These are phyloP conservation scores for Nemotelus nigrinus DNA, from an alignment of 2,888 invertebrate species.

Conservation along the genomic window DNA sequence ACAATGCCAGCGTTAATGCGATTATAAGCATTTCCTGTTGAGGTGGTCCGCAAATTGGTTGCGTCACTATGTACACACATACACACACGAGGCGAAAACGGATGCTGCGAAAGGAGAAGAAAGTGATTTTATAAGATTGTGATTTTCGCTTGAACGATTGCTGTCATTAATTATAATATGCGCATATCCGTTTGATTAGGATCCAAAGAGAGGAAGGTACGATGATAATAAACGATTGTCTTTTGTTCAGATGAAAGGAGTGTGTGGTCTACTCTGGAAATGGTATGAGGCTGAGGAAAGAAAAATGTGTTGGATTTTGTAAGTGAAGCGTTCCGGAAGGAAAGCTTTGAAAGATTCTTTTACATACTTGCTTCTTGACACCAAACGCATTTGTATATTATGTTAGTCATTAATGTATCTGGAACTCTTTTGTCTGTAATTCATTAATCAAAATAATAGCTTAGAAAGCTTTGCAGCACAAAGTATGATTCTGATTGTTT, in stretches of 20 bases:
- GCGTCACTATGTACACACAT: background rate
- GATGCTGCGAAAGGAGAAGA: background rate
- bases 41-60: background rate
- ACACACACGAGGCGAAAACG: background rate
- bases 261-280: no score
- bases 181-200: background rate
- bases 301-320: no score
- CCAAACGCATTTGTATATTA: background rate
- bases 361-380: background rate
- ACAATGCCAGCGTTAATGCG: slow-evolving; percentile 22
- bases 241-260: no score
- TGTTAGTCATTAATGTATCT: background rate
- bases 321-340: no score
- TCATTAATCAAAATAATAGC: no score
- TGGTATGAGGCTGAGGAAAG: no score
- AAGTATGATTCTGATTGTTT: no score
- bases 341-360: background rate
- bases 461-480: no score
- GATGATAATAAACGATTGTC: no score
- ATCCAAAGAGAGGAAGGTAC: no score
- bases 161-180: slow-evolving; percentile 29
- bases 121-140: background rate
- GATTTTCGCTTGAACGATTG: slow-evolving; percentile 17
- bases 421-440: background rate
- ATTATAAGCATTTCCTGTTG: slow-evolving; percentile 32